A percentile compares a stretch with the other conserved stretches of the same genome.
These are phyloP conservation scores for Podarcis raffonei DNA, from an alignment of 2,113 vertebrate species.

Conservation along the genomic window DNA sequence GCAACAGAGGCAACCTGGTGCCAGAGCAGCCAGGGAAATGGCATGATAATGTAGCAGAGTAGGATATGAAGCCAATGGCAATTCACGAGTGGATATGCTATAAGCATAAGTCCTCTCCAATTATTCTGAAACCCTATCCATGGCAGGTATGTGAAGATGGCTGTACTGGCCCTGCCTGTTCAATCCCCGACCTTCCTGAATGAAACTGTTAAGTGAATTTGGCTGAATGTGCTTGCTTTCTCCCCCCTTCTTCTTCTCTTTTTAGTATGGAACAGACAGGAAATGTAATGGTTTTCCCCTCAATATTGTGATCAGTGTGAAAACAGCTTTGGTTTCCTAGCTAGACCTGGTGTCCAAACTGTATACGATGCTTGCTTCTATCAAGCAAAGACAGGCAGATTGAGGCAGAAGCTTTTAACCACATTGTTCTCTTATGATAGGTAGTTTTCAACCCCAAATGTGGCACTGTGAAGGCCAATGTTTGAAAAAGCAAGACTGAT, in stretches of 20 bases:
- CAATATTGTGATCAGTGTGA: neutral
- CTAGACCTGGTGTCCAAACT: slow-evolving; percentile 11
- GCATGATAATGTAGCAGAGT: neutral
- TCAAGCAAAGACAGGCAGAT: slow-evolving; percentile 15
- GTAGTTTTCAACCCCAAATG: slow-evolving; percentile 40
- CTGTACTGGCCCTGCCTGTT: no score
- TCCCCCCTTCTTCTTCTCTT: neutral
- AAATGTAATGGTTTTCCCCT: neutral
- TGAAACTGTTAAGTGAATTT: no score
- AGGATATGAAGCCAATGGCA: neutral
- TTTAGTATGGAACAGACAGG: neutral
- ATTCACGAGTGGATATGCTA: no score
- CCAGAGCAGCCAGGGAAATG: neutral
- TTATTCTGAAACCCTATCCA: no score
- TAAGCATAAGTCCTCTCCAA: no score
- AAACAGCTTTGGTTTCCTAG: neutral
- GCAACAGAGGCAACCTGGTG: neutral
- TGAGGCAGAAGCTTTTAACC: slow-evolving; percentile 35
- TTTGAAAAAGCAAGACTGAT: slow-evolving; percentile 33
- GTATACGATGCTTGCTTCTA: neutral
- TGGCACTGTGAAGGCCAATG: slow-evolving; percentile 37
- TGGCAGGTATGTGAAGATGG: no score
- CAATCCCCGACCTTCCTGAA: no score
- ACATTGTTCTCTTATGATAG: slow-evolving; percentile 19
- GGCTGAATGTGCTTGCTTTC: no score